Evolutionary conservation across 2,797 vertebrate genomes (phyloP), one percentile per base, ranked within the genome.

Genomic region (Garrulus glandarius): DNA sequence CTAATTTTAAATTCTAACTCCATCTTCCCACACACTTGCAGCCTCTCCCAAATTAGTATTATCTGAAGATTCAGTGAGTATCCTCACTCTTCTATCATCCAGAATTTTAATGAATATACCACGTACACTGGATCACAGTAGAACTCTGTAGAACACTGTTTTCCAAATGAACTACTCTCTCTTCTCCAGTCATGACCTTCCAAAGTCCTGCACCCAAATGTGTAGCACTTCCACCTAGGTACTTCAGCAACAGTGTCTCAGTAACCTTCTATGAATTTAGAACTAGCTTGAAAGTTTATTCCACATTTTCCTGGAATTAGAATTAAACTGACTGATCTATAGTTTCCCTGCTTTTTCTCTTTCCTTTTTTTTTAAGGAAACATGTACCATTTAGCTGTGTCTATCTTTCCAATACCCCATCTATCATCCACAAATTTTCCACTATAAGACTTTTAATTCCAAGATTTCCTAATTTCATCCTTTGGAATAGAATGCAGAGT

Each of bases 1-100:
- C 77, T 67, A 60, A 87, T 86, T 95, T 87, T 75, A 85, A 95
- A 94, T 96, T 91, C 83, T 65, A 78, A 84, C 75, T 92, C 49
- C 84, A 22, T 50, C 86, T 84, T 94, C 90, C 92, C 68, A 95
- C 80, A 87, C 49, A 74, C 68, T 79, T 70, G 56, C 74, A 86
- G 84, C 36, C 43, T 94, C 87, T 92, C 72, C 49, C 39, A 64
- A 57, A 78, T 87, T 46, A 68, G 34, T 87, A 87, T 81, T 94
- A 94, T 84, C 60, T 86, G 57, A 91, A 84, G 61, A 90, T 75
- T 83, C 50, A 60, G 22, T 47, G 77, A 79, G 32, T 84, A 70
- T 47, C 64, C 56, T 81, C 59, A 74, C 59, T 67, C 39, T 69
- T 64, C 36, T 24, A 56, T 53, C 47, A 72, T 43, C 49, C 22